phyloP scores from a whole-genome alignment of 2,113 vertebrate genomes.

The Cnemophilus loriae region DNA sequence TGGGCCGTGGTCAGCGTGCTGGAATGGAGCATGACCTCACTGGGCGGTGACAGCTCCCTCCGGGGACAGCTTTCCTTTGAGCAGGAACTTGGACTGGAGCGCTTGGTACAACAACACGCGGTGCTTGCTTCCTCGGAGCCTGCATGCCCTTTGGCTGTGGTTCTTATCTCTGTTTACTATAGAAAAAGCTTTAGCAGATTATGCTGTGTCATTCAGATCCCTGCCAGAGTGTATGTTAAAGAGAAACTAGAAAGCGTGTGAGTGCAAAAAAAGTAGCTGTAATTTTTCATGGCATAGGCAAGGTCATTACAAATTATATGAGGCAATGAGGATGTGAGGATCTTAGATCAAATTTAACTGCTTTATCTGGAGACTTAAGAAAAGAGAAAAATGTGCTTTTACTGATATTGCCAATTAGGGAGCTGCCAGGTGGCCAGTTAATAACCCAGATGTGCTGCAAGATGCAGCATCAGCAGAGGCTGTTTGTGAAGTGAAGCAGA shows the following conservation, averaged over 20 bases:
- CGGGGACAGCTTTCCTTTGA: background rate
- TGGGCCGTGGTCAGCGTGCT: accelerated
- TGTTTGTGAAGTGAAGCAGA: background rate
- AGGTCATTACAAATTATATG: background rate
- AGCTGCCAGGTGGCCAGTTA: slow-evolving; percentile 19
- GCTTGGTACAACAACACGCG: accelerated
- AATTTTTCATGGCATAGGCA: background rate
- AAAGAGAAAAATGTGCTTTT: slow-evolving; percentile 19
- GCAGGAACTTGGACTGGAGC: accelerated
- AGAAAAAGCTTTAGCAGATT: slow-evolving; percentile 19
- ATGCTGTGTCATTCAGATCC: slow-evolving; percentile 34
- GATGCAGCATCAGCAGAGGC: background rate
- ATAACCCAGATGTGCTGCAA: background rate
- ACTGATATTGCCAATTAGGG: background rate
- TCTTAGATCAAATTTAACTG: slow-evolving; percentile 20
- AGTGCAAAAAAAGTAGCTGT: background rate
- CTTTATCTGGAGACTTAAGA: background rate
- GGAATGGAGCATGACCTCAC: background rate
- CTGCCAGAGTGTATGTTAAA: background rate
- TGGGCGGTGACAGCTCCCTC: accelerated
- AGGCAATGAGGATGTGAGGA: background rate
- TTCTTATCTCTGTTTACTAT: slow-evolving; percentile 32
- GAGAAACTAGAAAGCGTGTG: background rate
- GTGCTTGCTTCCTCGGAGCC: background rate
- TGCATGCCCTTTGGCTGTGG: background rate